Evolutionary conservation across 2,113 vertebrate genomes (phyloP).

Genomic region (Picathartes gymnocephalus): DNA sequence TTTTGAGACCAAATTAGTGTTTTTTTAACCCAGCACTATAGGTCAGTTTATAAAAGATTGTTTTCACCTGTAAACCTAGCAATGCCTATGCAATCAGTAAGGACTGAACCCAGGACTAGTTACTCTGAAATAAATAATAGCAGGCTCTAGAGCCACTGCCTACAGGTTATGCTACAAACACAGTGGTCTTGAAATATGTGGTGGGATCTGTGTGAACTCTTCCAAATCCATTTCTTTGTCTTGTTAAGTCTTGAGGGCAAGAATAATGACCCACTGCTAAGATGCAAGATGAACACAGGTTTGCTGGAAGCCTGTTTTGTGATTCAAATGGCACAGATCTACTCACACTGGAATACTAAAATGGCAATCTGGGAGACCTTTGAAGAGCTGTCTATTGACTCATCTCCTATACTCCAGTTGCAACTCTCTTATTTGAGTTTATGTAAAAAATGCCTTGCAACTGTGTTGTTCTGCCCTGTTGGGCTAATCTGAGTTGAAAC

Average conservation of each 20-base stretch:
- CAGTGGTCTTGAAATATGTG: neutral
- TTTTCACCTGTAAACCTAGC: neutral
- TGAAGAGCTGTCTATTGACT: neutral
- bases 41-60: neutral
- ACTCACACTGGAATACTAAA: neutral
- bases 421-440: neutral
- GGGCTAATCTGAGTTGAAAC: conserved; percentile 49
- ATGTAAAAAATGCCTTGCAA: conserved; percentile 13
- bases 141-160: neutral
- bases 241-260: neutral
- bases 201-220: neutral
- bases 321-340: neutral
- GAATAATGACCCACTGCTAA: neutral
- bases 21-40: neutral
- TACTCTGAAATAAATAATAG: neutral
- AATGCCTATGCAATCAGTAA: neutral
- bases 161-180: neutral
- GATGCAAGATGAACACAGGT: neutral
- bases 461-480: conserved; percentile 25
- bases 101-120: neutral
- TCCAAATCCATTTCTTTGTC: neutral
- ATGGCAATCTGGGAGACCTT: neutral
- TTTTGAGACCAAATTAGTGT: neutral
- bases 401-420: neutral
- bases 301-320: neutral